phyloP scores from a whole-genome alignment of 2,113 vertebrate genomes.

The Brachyhypopomus occidentalis region DNA sequence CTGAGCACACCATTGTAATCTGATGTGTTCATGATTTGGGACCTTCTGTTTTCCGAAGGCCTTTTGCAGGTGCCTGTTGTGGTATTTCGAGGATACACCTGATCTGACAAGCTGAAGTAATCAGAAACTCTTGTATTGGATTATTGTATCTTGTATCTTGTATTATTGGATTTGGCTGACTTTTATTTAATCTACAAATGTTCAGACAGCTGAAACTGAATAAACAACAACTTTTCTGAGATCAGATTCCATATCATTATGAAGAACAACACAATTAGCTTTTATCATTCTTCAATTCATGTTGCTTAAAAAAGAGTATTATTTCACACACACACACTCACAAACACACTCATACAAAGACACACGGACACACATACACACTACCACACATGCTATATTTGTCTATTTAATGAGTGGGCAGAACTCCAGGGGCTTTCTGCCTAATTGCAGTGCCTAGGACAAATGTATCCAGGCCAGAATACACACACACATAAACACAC shows the following conservation, averaged over 20 bases:
- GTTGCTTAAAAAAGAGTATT: constrained; percentile 58
- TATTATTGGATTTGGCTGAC: not conserved
- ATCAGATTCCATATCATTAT: constrained; percentile 24
- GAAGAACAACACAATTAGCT: constrained; percentile 46
- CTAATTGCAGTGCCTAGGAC: constrained; percentile 67
- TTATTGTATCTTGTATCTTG: no score
- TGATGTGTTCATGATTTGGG: no score
- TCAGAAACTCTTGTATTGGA: not conserved
- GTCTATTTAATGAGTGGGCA: constrained; percentile 65
- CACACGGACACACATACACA: constrained; percentile 49
- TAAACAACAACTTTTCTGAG: constrained; percentile 12
- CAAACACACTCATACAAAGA: constrained; percentile 50
- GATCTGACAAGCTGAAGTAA: not conserved
- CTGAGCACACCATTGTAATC: not conserved
- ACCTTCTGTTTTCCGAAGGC: no score
- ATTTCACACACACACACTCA: constrained; percentile 58
- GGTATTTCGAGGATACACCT: not conserved
- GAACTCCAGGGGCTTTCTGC: constrained; percentile 64
- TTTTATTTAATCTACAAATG: not conserved
- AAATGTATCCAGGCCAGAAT: constrained; percentile 48
- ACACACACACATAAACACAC: constrained; percentile 15
- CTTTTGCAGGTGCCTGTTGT: no score
- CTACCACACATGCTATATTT: constrained; percentile 63
- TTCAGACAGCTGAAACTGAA: constrained; percentile 13
- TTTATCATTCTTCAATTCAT: constrained; percentile 66